These are phyloP conservation scores for Germaria angustata DNA, from an alignment of 2,888 invertebrate genomes.

Conservation along the genomic window DNA sequence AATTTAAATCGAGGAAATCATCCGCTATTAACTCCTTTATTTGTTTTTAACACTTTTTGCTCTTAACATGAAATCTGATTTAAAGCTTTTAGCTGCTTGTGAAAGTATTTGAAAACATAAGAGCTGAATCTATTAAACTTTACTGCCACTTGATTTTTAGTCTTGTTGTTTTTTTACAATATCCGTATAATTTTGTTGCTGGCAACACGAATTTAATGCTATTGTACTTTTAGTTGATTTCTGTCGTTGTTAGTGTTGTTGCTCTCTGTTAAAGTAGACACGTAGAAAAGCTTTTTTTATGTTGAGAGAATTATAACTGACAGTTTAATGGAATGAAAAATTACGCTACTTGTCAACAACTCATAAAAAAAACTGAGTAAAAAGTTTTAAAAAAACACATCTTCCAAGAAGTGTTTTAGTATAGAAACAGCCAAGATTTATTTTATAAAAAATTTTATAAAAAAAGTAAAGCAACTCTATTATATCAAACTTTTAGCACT, in stretches of 20 bases:
- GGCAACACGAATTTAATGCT: conserved; percentile 52
- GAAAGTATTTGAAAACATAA: conserved; percentile 38
- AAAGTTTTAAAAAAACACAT: conserved; percentile 12
- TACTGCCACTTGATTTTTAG: conserved; percentile 58
- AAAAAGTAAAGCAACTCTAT: conserved; percentile 21
- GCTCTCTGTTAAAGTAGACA: conserved; percentile 47
- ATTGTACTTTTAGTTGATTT: conserved; percentile 13
- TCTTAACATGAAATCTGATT: conserved; percentile 45
- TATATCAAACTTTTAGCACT: conserved; percentile 20
- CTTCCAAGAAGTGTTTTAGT: conserved; percentile 50
- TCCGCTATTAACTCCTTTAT: conserved; percentile 15
- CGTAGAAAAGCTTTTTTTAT: conserved; percentile 63
- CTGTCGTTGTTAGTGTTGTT: not conserved
- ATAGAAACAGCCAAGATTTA: conserved; percentile 7
- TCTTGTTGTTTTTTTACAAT: conserved; percentile 12
- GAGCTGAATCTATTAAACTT: conserved; percentile 57
- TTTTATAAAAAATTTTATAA: not conserved
- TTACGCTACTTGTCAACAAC: conserved; percentile 70
- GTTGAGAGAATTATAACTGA: conserved; percentile 72
- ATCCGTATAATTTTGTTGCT: conserved; percentile 42
- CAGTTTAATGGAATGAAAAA: conserved; percentile 75
- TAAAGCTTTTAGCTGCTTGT: conserved; percentile 55
- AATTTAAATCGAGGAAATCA: not conserved
- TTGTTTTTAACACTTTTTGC: not conserved
- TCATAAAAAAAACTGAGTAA: conserved; percentile 14